A percentile compares a stretch with the other conserved stretches of the same genome.
Evolutionary conservation across 2,888 invertebrate genomes (phyloP).

Genomic region (Ligdia adustata): DNA sequence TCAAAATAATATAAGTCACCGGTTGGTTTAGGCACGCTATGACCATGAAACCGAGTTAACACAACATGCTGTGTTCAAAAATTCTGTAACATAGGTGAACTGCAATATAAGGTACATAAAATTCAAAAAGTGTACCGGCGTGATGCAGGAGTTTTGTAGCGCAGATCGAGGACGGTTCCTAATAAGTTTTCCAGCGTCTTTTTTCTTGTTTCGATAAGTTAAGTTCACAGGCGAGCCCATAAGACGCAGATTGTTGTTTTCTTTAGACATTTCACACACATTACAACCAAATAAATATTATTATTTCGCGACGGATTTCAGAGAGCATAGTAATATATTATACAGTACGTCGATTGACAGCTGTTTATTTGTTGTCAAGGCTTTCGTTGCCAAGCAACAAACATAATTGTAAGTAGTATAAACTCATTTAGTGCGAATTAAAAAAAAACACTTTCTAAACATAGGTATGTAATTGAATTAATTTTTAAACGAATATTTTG

Average conservation of each 20-base stretch:
- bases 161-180: constrained; percentile 73
- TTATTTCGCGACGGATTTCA: background rate
- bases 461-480: too few species aligned
- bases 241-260: constrained; percentile 70
- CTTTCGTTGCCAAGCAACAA: constrained; percentile 58
- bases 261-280: constrained; percentile 75
- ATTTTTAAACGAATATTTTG: too few species aligned
- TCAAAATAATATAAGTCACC: background rate
- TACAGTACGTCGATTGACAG: constrained; percentile 17
- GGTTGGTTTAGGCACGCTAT: background rate
- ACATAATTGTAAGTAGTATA: too few species aligned
- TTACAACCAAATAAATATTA: constrained; percentile 37
- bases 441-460: too few species aligned
- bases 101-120: constrained; percentile 7
- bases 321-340: constrained; percentile 11
- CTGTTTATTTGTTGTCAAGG: constrained; percentile 50
- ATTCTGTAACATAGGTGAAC: too few species aligned
- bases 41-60: background rate
- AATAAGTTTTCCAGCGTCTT: constrained; percentile 67
- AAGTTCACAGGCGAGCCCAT: constrained; percentile 77
- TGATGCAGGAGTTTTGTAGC: constrained; percentile 64
- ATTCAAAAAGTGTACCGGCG: too few species aligned
- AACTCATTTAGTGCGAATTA: too few species aligned
- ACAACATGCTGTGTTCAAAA: background rate
- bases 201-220: constrained; percentile 70